Conservation (phyloP, 2,113 vertebrate genomes). For the Capreolus pygargus region DNA sequence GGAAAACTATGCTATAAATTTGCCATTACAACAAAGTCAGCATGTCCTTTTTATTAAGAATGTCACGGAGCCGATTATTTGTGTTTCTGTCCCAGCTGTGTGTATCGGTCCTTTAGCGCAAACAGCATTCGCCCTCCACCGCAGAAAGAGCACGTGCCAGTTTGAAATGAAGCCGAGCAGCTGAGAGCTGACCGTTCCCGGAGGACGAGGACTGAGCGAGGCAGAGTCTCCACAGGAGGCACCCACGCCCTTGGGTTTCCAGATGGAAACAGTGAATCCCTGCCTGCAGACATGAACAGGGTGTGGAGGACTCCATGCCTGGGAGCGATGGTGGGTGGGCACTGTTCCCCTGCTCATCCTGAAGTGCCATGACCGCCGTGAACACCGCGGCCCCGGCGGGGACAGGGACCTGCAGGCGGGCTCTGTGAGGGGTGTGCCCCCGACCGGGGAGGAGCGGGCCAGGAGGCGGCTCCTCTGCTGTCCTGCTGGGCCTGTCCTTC, state of each 20-base stretch:
- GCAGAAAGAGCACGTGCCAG: too few relatives aligned
- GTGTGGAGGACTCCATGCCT: not conserved
- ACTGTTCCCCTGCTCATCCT: not conserved
- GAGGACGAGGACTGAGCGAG: accelerated
- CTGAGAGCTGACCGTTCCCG: not conserved
- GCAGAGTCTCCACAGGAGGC: accelerated
- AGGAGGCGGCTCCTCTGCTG: accelerated
- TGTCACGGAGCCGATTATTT: not conserved
- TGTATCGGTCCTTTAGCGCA: not conserved
- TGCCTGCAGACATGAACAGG: not conserved
- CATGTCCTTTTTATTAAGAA: not conserved
- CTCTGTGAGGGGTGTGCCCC: accelerated
- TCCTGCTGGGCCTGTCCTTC: not conserved
- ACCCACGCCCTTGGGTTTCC: accelerated
- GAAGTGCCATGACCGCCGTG: accelerated
- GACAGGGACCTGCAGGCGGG: not conserved
- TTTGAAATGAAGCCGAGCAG: not conserved
- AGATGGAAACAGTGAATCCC: not conserved
- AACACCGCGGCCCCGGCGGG: accelerated
- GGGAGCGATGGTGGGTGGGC: not conserved
- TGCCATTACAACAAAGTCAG: not conserved
- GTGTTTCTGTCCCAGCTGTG: not conserved
- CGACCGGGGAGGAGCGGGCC: not conserved
- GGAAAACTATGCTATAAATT: not conserved
- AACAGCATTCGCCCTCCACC: not conserved